Conservation (phyloP, 2,888 invertebrate genomes). For the Ischnus inquisitorius region DNA sequence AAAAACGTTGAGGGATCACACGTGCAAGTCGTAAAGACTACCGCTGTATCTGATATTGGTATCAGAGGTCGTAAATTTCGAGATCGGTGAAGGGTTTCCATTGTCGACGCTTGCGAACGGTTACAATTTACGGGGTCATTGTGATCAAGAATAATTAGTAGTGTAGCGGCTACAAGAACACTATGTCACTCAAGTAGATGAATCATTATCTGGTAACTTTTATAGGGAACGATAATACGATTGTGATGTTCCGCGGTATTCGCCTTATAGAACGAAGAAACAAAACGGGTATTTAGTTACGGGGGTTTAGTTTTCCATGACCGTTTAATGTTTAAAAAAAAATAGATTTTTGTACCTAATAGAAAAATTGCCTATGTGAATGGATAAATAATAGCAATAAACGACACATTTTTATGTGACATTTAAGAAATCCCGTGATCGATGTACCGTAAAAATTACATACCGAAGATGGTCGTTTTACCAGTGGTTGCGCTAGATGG, state of each 20-base stretch:
- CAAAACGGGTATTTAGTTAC: too few species aligned
- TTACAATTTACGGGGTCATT: constrained; percentile 21
- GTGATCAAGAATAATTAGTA: constrained; percentile 40
- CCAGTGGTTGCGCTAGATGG: constrained; percentile 30
- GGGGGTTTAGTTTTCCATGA: too few species aligned
- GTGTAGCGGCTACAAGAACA: background rate
- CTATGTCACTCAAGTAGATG: background rate
- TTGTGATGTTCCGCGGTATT: background rate
- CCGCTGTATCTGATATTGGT: constrained; percentile 33
- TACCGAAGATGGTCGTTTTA: too few species aligned
- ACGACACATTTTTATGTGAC: background rate
- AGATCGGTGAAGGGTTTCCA: constrained; percentile 28
- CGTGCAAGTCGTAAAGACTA: constrained; percentile 26
- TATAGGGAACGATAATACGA: background rate
- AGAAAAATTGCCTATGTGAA: too few species aligned
- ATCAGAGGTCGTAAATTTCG: constrained; percentile 45
- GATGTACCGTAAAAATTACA: constrained; percentile 5
- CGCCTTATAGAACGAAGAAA: background rate
- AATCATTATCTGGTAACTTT: constrained; percentile 9
- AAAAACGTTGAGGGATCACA: constrained; percentile 23
- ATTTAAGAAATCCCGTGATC: constrained; percentile 34
- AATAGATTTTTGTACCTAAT: too few species aligned
- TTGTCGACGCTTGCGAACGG: constrained; percentile 27
- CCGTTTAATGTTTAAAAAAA: too few species aligned
- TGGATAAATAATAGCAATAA: too few species aligned